Evolutionary conservation across 2,797 vertebrate genomes (phyloP), one percentile per base, ranked within the genome.

Genomic region (Saxicola maurus): DNA sequence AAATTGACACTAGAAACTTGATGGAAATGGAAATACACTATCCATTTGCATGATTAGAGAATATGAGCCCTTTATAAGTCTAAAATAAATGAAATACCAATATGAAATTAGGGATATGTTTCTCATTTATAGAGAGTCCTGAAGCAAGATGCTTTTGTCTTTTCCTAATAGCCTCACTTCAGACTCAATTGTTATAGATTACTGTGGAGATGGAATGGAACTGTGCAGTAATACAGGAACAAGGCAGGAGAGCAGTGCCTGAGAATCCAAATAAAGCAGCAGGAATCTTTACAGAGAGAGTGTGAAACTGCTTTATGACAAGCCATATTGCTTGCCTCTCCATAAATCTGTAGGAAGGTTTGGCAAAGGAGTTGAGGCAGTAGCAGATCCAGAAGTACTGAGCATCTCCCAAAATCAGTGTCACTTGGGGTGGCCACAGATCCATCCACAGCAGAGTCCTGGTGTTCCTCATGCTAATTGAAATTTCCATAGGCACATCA

Each of bases 121-220:
- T 95, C 94, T 92, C 64, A 90, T 96, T 95, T 94, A 71, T 45
- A 67, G 52, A 25, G 65, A 84, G 77, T 94, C 94, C 57, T 92
- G 92, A 89, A 93, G 87, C 72, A 91, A 88, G 77, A 80, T 90
- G 38, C 43, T 62, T 95, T 91, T 89, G 71, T 90, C 85, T 93
- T 79, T 82, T 75, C 46, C 82, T 94, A 95, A 95, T 93, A 84
- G 71, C 56, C 49, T 89, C 78, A n/a, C 51, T 88, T 94, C 83
- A 91, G 75, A 62, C 78, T 96, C 86, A 82, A 28, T 89, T 93
- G 85, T 91, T 94, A 86, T 0, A 75, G 90, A 81, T 89, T 37
- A 8, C 45, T 21, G 60, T 66, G 79, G 82, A 89, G 82, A 75
- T 78, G 71, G 73, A 86, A 48, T 45, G 72, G 89, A 88, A 61